Evolutionary conservation across 2,797 vertebrate species (phyloP).

Genomic region (Percopsis omiscomaycus): DNA sequence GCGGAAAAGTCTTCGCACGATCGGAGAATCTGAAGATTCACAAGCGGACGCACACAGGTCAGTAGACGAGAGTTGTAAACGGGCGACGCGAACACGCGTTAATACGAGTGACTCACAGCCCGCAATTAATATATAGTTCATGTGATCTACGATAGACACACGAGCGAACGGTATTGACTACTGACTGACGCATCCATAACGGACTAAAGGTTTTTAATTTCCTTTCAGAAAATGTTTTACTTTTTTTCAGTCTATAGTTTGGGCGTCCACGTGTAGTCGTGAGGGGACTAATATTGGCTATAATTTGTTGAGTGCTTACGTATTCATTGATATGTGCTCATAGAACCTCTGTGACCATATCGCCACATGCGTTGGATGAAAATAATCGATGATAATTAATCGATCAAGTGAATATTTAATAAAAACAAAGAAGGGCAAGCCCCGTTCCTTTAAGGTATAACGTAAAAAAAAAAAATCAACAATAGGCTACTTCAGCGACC

Average conservation of each 20-base stretch:
- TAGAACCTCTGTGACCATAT: too few species aligned
- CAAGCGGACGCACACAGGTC: conserved; percentile 97
- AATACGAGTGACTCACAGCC: background rate
- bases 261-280: conserved; percentile 38
- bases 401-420: too few species aligned
- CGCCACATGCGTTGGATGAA: too few species aligned
- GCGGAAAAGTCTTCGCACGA: conserved; percentile 94
- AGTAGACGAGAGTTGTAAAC: conserved; percentile 59
- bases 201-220: conserved; percentile 37
- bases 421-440: too few species aligned
- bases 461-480: too few species aligned
- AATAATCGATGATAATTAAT: too few species aligned
- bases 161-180: background rate
- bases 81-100: conserved; percentile 8
- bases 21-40: conserved; percentile 98
- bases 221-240: conserved; percentile 35
- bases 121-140: conserved; percentile 5
- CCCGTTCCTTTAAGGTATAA: too few species aligned
- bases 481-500: background rate
- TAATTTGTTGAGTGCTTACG: conserved; percentile 11
- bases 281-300: conserved; percentile 61
- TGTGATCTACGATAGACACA: conserved; percentile 8
- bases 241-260: conserved; percentile 11
- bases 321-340: too few species aligned
- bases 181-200: conserved; percentile 17